phyloP scores from a whole-genome alignment of 1,140 invertebrate species.

The Diabrotica undecimpunctata region DNA sequence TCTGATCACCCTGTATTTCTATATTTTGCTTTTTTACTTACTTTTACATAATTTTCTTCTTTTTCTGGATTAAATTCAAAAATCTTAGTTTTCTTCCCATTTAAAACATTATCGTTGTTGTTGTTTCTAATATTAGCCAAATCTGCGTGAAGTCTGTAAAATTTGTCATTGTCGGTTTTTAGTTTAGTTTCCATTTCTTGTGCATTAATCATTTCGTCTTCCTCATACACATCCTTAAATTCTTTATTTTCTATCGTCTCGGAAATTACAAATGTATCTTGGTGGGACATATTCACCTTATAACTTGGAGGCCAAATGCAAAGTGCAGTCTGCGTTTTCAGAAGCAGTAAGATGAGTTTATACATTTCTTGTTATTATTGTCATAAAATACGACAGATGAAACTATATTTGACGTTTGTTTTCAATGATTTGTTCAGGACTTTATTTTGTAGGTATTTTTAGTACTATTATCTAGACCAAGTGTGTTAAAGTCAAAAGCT shows the following conservation, averaged over 20 bases:
- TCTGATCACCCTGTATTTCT: not conserved
- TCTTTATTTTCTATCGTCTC: conserved; percentile 37
- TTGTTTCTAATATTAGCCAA: not conserved
- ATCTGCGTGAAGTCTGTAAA: conserved; percentile 30
- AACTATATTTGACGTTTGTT: too few relatives aligned
- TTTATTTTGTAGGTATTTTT: too few relatives aligned
- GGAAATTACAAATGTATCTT: conserved; percentile 43
- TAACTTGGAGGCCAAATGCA: conserved; percentile 41
- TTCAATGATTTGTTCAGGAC: too few relatives aligned
- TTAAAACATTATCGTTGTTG: conserved; percentile 8
- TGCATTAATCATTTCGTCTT: conserved; percentile 42
- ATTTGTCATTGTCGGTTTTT: conserved; percentile 27
- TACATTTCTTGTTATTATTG: too few relatives aligned
- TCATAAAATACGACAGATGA: too few relatives aligned
- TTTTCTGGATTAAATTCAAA: conserved; percentile 31
- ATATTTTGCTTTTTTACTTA: not conserved
- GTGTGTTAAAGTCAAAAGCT: too few relatives aligned
- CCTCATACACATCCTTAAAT: conserved; percentile 38
- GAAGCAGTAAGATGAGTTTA: not conserved
- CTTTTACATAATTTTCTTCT: conserved; percentile 26
- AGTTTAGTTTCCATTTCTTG: conserved; percentile 24
- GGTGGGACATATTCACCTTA: conserved; percentile 35
- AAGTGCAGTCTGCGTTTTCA: not conserved
- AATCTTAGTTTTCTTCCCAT: conserved; percentile 11
- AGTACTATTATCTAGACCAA: too few relatives aligned